Evolutionary conservation across 2,797 vertebrate genomes (phyloP).

Genomic region (Furcifer pardalis): DNA sequence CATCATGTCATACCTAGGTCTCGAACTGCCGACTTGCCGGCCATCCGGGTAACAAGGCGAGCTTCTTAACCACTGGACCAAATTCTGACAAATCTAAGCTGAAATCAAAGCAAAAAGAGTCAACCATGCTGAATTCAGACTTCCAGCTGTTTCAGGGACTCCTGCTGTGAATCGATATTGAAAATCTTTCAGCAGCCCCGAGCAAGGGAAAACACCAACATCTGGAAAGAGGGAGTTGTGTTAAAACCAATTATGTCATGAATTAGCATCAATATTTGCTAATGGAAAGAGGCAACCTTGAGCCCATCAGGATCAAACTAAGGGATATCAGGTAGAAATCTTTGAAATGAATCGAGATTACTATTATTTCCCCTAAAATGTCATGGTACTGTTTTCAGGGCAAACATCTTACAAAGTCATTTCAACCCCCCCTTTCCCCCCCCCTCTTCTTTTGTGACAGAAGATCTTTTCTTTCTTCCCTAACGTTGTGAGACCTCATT

Average conservation of each 20-base stretch:
- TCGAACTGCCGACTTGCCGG: too few species aligned
- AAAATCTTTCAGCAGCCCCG: rapidly evolving
- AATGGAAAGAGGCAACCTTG: too few species aligned
- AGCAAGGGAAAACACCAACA: too few species aligned
- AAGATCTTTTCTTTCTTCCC: slow-evolving; percentile 35
- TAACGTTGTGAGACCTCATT: slow-evolving; percentile 16
- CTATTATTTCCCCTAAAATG: not conserved
- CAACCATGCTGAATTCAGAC: not conserved
- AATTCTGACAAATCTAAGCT: not conserved
- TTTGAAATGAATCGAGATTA: not conserved
- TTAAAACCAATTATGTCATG: too few species aligned
- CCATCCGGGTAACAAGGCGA: too few species aligned
- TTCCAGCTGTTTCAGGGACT: not conserved
- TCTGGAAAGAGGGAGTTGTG: not conserved
- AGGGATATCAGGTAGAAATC: too few species aligned
- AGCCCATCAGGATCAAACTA: too few species aligned
- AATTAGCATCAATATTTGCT: too few species aligned
- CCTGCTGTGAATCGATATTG: not conserved
- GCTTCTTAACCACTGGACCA: too few species aligned
- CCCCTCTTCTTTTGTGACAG: rapidly evolving
- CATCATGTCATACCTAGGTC: too few species aligned
- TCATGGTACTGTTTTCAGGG: not conserved
- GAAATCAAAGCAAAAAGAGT: not conserved
- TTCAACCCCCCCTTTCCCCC: not conserved
- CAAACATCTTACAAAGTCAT: not conserved